These are phyloP conservation scores for Perccottus glenii DNA, from an alignment of 2,113 vertebrate species.

Conservation along the genomic window DNA sequence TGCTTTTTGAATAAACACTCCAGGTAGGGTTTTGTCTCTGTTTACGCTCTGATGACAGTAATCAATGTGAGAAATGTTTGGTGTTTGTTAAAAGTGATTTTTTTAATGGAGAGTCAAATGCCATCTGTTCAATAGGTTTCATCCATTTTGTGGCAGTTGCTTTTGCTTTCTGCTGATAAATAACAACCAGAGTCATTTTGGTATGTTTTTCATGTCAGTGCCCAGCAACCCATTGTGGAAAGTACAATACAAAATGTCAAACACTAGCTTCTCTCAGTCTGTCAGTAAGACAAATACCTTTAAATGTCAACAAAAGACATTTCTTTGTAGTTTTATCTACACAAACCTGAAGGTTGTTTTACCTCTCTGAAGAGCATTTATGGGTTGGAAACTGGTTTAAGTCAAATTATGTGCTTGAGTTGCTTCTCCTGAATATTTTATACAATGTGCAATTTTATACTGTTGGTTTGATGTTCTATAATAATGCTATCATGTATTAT, in stretches of 20 bases:
- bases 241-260: not conserved
- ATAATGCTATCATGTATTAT: too few relatives aligned
- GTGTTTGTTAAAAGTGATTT: not conserved
- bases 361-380: not conserved
- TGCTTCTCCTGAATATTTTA: too few relatives aligned
- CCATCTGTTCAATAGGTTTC: not conserved
- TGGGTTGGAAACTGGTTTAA: not conserved
- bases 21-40: too few relatives aligned
- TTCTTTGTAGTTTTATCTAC: not conserved
- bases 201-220: not conserved
- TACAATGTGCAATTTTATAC: too few relatives aligned
- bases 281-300: not conserved
- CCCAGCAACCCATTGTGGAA: not conserved
- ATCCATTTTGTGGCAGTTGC: not conserved
- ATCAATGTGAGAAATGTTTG: not conserved
- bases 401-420: too few relatives aligned
- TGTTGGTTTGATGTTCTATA: too few relatives aligned
- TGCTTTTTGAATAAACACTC: not conserved
- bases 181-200: not conserved
- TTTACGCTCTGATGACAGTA: too few relatives aligned
- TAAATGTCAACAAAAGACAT: not conserved
- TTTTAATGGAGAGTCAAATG: too few relatives aligned
- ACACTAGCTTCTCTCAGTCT: constrained; percentile 4
- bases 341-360: not conserved
- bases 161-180: not conserved